Evolutionary conservation across 2,888 invertebrate species (phyloP).

Genomic region (Noctua comes): DNA sequence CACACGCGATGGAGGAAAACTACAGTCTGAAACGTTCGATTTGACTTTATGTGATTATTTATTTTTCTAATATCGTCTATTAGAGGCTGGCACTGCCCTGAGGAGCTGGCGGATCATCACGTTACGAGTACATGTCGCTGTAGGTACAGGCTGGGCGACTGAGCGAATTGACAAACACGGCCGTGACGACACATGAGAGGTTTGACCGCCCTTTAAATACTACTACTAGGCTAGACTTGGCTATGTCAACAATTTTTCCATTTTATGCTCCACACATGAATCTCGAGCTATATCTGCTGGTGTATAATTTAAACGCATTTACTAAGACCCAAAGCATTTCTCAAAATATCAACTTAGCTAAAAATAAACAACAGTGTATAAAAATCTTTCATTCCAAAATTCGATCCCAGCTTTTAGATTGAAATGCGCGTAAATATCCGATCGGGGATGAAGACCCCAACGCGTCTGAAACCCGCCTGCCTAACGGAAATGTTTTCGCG

Average conservation of each 20-base stretch:
- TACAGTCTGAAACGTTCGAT: conserved; percentile 22
- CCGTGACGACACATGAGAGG: neutral
- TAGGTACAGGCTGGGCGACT: neutral
- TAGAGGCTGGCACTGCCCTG: conserved; percentile 32
- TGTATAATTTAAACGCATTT: neutral
- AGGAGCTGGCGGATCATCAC: conserved; percentile 27
- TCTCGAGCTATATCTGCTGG: neutral
- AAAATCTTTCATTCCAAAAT: conserved; percentile 18
- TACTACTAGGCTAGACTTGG: no score
- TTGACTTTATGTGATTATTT: conserved; percentile 48
- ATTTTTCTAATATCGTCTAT: conserved; percentile 44
- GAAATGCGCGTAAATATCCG: conserved; percentile 50
- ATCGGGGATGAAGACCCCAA: conserved; percentile 27
- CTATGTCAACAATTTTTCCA: neutral
- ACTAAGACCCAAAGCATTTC: neutral
- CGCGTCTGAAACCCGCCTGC: conserved; percentile 1
- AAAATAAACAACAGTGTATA: conserved; percentile 21
- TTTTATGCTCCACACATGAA: neutral
- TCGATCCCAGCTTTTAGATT: conserved; percentile 41
- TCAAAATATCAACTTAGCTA: conserved; percentile 12
- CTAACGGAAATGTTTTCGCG: conserved; percentile 54
- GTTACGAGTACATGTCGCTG: conserved; percentile 18
- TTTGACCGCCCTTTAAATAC: conserved; percentile 33
- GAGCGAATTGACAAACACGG: conserved; percentile 14
- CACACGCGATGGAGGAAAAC: conserved; percentile 47